These are phyloP conservation scores for Porites australiensis DNA, from an alignment of 64 coral and sea anemone genomes.

Conservation along the genomic window DNA sequence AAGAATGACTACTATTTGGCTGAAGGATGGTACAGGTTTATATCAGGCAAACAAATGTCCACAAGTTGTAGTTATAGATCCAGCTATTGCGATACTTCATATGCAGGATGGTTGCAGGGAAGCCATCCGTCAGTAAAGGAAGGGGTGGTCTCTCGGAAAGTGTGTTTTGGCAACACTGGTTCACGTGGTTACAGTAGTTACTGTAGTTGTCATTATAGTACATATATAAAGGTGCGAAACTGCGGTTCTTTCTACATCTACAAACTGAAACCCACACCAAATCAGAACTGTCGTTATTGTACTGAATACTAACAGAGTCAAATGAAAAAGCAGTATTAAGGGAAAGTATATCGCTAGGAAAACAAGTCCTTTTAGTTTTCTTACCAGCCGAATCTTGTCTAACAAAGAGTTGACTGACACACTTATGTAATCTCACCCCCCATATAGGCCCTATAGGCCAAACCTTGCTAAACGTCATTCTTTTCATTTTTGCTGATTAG, in stretches of 20 bases:
- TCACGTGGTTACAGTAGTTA: slow-evolving; percentile 14
- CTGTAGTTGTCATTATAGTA: not conserved
- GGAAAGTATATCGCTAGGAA: too few species aligned
- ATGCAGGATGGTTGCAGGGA: slow-evolving; percentile 65
- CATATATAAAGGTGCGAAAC: slow-evolving; percentile 75
- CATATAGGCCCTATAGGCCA: too few species aligned
- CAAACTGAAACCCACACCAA: slow-evolving; percentile 66
- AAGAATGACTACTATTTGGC: too few species aligned
- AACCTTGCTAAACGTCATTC: too few species aligned
- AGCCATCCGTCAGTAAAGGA: slow-evolving; percentile 61
- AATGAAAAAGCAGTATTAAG: too few species aligned
- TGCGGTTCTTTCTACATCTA: slow-evolving; percentile 89
- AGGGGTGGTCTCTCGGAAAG: slow-evolving; percentile 53
- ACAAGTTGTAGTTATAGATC: not conserved
- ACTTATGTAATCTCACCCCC: too few species aligned
- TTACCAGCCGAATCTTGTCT: too few species aligned
- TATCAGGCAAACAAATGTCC: slow-evolving; percentile 25
- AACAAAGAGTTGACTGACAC: too few species aligned
- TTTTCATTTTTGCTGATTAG: too few species aligned
- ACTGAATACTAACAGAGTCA: not conserved
- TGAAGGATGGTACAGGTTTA: slow-evolving; percentile 86
- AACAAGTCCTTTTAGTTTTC: too few species aligned
- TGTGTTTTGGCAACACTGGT: slow-evolving; percentile 60
- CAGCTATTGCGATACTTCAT: slow-evolving; percentile 32
- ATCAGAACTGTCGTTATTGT: slow-evolving; percentile 74